These are phyloP conservation scores for Rhyacichthys aspro DNA, from an alignment of 2,797 vertebrate genomes.

Conservation along the genomic window DNA sequence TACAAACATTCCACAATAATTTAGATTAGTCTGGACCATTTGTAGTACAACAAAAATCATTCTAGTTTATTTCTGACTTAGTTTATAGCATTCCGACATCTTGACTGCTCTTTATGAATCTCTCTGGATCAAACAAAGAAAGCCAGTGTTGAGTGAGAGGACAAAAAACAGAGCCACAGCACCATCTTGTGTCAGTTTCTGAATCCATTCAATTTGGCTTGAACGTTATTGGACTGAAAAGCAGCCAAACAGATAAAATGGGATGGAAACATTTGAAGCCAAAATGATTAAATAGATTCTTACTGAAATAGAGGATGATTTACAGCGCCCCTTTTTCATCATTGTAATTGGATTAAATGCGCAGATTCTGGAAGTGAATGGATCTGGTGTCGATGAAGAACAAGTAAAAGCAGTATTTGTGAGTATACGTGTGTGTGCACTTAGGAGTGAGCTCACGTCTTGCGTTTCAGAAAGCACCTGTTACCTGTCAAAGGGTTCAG, in stretches of 20 bases:
- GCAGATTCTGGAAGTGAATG: slow-evolving; percentile 6
- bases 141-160: background rate
- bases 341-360: slow-evolving; percentile 3
- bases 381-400: background rate
- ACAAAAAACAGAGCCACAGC: slow-evolving; percentile 53
- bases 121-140: background rate
- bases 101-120: background rate
- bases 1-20: background rate
- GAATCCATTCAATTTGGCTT: slow-evolving; percentile 5
- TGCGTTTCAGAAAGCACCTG: background rate
- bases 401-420: background rate
- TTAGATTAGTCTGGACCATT: background rate
- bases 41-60: background rate
- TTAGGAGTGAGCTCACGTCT: background rate
- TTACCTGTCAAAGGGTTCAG: too few relatives aligned
- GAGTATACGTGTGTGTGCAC: background rate
- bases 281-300: background rate
- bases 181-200: slow-evolving; percentile 72
- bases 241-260: background rate
- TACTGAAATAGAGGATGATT: background rate
- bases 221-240: background rate
- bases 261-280: background rate
- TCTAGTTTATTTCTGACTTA: too few relatives aligned
- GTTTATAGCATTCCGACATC: background rate
- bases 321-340: background rate